phyloP scores from a whole-genome alignment of 2,113 vertebrate species.

The Tragelaphus imberbis region DNA sequence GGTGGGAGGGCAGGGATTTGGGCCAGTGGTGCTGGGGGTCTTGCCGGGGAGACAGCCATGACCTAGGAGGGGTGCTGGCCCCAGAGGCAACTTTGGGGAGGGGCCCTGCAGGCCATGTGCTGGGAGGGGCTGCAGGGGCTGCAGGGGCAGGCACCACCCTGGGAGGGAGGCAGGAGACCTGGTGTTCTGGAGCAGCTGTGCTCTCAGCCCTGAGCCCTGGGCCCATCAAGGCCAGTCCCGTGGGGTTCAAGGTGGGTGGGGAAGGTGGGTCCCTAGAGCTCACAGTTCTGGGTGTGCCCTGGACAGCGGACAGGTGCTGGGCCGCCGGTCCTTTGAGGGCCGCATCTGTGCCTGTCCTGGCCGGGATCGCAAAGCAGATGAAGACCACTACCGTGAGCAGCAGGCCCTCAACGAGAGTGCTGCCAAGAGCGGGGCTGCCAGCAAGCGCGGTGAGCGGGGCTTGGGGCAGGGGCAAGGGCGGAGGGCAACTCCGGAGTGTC shows the following conservation, averaged over 20 bases:
- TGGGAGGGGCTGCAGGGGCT: background rate
- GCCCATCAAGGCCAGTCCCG: background rate
- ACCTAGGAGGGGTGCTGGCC: background rate
- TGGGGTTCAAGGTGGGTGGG: rapidly evolving
- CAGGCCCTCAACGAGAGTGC: conserved; percentile 92
- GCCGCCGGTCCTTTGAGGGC: conserved; percentile 91
- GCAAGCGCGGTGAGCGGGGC: conserved; percentile 88
- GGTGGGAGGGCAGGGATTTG: background rate
- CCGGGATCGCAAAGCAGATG: conserved; percentile 94
- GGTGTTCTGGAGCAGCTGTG: background rate
- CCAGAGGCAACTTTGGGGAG: rapidly evolving
- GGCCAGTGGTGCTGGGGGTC: background rate
- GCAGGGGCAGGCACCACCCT: background rate
- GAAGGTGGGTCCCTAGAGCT: background rate
- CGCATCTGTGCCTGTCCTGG: conserved; percentile 97
- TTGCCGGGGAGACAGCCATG: rapidly evolving
- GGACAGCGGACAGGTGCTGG: conserved; percentile 89
- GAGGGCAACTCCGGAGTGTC: background rate
- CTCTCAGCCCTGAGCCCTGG: rapidly evolving
- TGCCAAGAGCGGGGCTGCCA: conserved; percentile 86
- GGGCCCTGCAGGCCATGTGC: background rate
- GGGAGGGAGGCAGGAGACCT: background rate
- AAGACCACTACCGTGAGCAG: conserved; percentile 96
- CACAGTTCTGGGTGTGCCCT: background rate
- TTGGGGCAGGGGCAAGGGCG: rapidly evolving